Percentiles rank a stretch among this genome's conserved stretches.
These are phyloP conservation scores for Pipistrellus pipistrellus DNA, from an alignment of 2,797 vertebrate species.

Conservation along the genomic window DNA sequence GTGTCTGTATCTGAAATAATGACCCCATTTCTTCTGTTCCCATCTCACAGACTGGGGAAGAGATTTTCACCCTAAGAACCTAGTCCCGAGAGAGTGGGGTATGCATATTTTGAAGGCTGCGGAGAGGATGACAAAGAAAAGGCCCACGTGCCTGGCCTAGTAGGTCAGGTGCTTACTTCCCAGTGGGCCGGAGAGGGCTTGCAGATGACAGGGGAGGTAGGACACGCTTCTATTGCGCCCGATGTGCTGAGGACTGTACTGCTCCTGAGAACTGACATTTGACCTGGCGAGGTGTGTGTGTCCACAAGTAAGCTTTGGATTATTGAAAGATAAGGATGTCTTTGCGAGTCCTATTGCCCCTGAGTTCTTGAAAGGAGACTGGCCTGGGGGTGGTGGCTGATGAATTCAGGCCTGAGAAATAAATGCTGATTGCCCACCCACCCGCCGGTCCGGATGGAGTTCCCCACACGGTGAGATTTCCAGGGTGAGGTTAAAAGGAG, in stretches of 20 bases:
- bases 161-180: too few species aligned
- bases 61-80: not conserved
- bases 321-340: not conserved
- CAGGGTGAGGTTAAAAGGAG: not conserved
- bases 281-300: not conserved
- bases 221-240: not conserved
- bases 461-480: not conserved
- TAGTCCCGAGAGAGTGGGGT: not conserved
- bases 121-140: not conserved
- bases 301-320: not conserved
- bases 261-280: not conserved
- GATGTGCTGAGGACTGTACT: not conserved
- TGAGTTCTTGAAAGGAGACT: not conserved
- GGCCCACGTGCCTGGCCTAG: too few species aligned
- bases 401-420: conserved; percentile 1
- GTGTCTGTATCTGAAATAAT: not conserved
- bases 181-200: not conserved
- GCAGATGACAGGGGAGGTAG: not conserved
- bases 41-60: not conserved
- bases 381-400: not conserved
- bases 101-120: not conserved
- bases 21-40: not conserved
- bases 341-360: not conserved
- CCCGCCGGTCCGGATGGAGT: not conserved
- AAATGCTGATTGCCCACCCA: not conserved